Base-by-base conservation (phyloP, 2,113 vertebrate species). In the Prionailurus viverrinus region DNA sequence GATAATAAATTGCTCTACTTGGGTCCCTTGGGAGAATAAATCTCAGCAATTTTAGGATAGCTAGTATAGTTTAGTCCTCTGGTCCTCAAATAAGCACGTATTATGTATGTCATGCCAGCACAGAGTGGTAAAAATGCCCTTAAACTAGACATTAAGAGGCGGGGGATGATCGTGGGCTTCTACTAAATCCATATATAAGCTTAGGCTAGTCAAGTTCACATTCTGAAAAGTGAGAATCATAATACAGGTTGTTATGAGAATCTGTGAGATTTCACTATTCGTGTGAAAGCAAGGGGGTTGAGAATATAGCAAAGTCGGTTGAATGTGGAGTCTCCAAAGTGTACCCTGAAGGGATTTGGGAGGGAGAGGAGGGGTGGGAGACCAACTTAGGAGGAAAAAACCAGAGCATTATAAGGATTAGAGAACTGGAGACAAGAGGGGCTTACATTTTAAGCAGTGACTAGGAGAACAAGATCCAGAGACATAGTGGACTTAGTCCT, bases 211-310 rank as follows among this genome's bases (percentile, higher is more conserved):
- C 63, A 66, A 15, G n/a, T 45, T 95, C 25, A 74, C 89, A 27
- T 13, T 80, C 48, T 88, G 80, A 84, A 89, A 96, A 93, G n/a
- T 85, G 41, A n/a, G 21, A 73, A 33, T 76, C 79, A 29, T 81
- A 76, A 51, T 41, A 27, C 23, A 71, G 18, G 25, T 86, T 71
- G 31, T 65, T 94, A 39, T 13, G 31, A 88, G 86, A 87, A 91
- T 85, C 86, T 48, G 0, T 89, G 65, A 61, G 53, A 53, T 92
- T n/a, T 86, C 11, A 33, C 13, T 61, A 1, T 95, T 93, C 48
- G 51, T 61, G 2, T 79, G 63, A 63, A 86, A 41, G n/a, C 68
- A 48, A 29, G 21, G 25, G 76, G 13, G 23, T 51, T 18, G 66
- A 88, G 71, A 96, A 82, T 61, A 65, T 27, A 36, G 65, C 21